A percentile compares a stretch with the other conserved stretches of the same genome.
These are phyloP conservation scores for Frieseomelitta varia DNA, from an alignment of 1,140 invertebrate genomes.

Conservation along the genomic window DNA sequence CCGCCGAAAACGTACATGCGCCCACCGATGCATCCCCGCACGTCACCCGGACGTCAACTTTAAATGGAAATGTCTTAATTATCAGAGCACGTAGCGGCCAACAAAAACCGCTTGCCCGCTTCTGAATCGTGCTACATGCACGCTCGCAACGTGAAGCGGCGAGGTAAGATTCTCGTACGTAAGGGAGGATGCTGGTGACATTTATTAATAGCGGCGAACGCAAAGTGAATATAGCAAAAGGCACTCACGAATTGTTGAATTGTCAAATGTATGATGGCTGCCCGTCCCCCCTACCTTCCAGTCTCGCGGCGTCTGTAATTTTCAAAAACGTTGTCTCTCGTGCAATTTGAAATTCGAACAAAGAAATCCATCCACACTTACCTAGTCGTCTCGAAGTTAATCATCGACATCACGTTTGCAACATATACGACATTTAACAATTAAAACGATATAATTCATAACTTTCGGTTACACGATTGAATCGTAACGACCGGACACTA, in stretches of 20 bases:
- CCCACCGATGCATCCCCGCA: constrained; percentile 50
- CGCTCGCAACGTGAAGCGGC: neutral
- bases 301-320: too few relatives aligned
- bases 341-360: too few relatives aligned
- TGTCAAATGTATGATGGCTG: too few relatives aligned
- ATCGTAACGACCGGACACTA: neutral
- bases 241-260: too few relatives aligned
- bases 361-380: too few relatives aligned
- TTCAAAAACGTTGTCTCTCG: too few relatives aligned
- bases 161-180: constrained; percentile 10
- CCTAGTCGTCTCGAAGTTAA: too few relatives aligned
- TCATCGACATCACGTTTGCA: too few relatives aligned
- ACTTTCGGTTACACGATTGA: neutral
- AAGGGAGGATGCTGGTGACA: neutral
- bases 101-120: constrained; percentile 49
- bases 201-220: neutral
- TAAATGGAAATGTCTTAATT: constrained; percentile 79
- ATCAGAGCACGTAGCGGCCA: constrained; percentile 74
- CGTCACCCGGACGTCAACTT: constrained; percentile 72
- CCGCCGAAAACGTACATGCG: constrained; percentile 63
- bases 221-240: too few relatives aligned
- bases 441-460: too few relatives aligned
- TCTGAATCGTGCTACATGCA: constrained; percentile 8
- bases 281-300: too few relatives aligned
- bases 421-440: too few relatives aligned